phyloP scores from a whole-genome alignment of 2,113 vertebrate genomes.

The Myodes glareolus region DNA sequence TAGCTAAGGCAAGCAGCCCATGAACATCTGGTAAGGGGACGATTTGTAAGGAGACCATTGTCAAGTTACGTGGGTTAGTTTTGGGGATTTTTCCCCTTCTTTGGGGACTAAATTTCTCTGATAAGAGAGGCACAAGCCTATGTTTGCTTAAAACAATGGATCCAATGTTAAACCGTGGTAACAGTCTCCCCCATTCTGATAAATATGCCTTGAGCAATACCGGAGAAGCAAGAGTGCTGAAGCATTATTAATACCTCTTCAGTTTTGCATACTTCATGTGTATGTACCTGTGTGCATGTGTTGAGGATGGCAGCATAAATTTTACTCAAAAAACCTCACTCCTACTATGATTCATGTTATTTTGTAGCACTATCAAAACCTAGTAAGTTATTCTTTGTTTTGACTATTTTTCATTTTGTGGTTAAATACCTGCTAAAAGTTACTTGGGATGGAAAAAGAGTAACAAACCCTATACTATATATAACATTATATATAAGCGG shows the following conservation, averaged over 20 bases:
- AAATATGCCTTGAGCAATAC: not conserved
- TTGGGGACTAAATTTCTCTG: constrained; percentile 1
- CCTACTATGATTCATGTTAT: not conserved
- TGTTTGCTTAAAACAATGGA: not conserved
- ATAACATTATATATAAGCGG: not conserved
- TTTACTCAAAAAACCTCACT: constrained; percentile 20
- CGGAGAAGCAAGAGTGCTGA: not conserved
- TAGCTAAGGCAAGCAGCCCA: not conserved
- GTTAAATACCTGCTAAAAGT: not conserved
- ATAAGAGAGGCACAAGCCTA: not conserved
- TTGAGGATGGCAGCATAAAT: not conserved
- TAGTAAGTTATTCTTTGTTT: not conserved
- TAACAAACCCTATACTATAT: not conserved
- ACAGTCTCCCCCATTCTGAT: not conserved
- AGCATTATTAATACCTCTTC: not conserved
- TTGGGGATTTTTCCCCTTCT: not conserved
- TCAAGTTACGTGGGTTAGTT: not conserved
- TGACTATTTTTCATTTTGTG: constrained; percentile 1
- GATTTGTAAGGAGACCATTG: not conserved
- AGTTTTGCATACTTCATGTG: not conserved
- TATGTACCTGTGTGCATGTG: not conserved
- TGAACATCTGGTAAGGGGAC: not conserved
- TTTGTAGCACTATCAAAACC: not conserved
- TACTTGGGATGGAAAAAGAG: not conserved
- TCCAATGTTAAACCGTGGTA: not conserved